Conservation (phyloP, 2,888 invertebrate genomes). For the Aporophyla lueneburgensis region DNA sequence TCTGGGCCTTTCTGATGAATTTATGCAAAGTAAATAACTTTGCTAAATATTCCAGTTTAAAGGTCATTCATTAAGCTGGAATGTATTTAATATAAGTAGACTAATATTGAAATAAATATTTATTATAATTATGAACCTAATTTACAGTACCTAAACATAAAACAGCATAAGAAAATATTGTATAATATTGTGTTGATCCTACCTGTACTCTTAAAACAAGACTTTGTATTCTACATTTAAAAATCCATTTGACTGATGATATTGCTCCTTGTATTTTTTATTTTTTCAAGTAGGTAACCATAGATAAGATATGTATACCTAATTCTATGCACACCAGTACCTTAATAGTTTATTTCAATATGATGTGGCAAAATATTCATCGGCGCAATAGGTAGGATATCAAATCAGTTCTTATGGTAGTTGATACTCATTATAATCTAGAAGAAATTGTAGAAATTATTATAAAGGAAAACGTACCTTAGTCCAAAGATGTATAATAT, state of each 20-base stretch:
- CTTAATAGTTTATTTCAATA: slow-evolving; percentile 11
- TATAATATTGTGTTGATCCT: slow-evolving; percentile 52
- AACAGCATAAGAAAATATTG: slow-evolving; percentile 58
- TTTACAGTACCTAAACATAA: slow-evolving; percentile 27
- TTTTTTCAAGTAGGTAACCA: neutral
- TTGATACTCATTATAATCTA: slow-evolving; percentile 38
- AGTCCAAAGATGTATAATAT: slow-evolving; percentile 1
- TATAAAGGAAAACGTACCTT: slow-evolving; percentile 16
- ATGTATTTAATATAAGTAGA: slow-evolving; percentile 33
- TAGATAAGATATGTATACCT: neutral
- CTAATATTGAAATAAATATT: slow-evolving; percentile 26
- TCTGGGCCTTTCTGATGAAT: slow-evolving; percentile 51
- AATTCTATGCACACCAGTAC: neutral
- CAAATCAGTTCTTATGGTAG: slow-evolving; percentile 52
- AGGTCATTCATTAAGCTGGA: slow-evolving; percentile 26
- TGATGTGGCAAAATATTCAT: slow-evolving; percentile 28
- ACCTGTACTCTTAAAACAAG: slow-evolving; percentile 22
- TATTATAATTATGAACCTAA: slow-evolving; percentile 8
- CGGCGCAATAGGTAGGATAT: slow-evolving; percentile 49
- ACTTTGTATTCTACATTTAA: slow-evolving; percentile 44
- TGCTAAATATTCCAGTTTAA: slow-evolving; percentile 8
- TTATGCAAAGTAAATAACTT: slow-evolving; percentile 46
- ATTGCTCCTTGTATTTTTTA: slow-evolving; percentile 8
- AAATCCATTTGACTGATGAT: slow-evolving; percentile 78
- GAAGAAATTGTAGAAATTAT: slow-evolving; percentile 27